phyloP scores from a whole-genome alignment of 2,888 invertebrate genomes.

The Cheiracanthium punctorium region DNA sequence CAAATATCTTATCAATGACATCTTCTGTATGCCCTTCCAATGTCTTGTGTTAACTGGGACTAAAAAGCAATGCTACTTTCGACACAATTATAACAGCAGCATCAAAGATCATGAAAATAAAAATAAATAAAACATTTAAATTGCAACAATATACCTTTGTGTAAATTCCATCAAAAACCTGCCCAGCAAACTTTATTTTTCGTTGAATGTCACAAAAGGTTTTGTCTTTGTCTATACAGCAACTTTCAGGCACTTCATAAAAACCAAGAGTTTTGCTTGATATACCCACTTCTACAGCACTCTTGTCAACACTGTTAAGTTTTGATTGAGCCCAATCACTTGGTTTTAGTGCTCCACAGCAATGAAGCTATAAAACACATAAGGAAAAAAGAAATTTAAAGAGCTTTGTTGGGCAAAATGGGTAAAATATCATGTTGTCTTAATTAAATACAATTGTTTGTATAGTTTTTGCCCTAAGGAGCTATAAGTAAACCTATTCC shows the following conservation, averaged over 20 bases:
- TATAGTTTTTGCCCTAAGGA: too few species aligned
- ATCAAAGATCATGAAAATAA: too few species aligned
- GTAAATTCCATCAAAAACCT: slow-evolving; percentile 57
- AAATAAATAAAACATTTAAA: too few species aligned
- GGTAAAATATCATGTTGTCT: too few species aligned
- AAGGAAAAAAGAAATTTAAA: background rate
- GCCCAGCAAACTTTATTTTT: slow-evolving; percentile 59
- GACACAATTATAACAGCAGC: too few species aligned
- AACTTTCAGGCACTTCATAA: slow-evolving; percentile 81
- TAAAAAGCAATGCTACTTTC: too few species aligned
- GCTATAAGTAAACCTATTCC: too few species aligned
- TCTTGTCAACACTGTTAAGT: slow-evolving; percentile 53
- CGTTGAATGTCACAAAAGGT: slow-evolving; percentile 46
- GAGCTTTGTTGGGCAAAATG: too few species aligned
- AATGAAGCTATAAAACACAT: slow-evolving; percentile 80
- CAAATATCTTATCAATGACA: too few species aligned
- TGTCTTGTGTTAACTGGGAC: too few species aligned
- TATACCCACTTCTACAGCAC: slow-evolving; percentile 58
- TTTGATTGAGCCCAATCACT: slow-evolving; percentile 80
- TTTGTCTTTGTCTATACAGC: slow-evolving; percentile 79
- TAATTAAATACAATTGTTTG: too few species aligned
- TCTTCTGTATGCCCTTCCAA: too few species aligned
- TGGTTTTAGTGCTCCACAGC: slow-evolving; percentile 86
- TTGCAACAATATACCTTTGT: slow-evolving; percentile 58
- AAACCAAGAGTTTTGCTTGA: slow-evolving; percentile 71